A percentile compares a stretch with the other conserved stretches of the same genome.
These are phyloP conservation scores for Invenusta paracnida DNA, from an alignment of 2,888 invertebrate genomes.

Conservation along the genomic window DNA sequence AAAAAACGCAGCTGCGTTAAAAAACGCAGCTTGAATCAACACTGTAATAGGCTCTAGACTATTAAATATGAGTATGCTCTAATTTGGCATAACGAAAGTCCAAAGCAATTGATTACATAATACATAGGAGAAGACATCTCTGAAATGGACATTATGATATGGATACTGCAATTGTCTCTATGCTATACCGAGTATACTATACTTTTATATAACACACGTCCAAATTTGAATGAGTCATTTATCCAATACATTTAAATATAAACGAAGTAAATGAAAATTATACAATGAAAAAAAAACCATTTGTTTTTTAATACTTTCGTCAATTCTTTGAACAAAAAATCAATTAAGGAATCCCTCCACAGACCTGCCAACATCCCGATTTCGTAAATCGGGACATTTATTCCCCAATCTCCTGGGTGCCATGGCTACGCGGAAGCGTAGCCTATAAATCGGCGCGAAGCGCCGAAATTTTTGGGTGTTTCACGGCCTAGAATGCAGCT, in stretches of 20 bases:
- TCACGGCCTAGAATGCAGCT: constrained; percentile 14
- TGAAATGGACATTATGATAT: too few species aligned
- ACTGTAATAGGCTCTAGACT: too few species aligned
- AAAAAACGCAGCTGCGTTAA: too few species aligned
- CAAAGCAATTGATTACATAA: background rate
- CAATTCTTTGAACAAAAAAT: too few species aligned
- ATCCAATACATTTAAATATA: background rate
- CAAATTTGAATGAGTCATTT: too few species aligned
- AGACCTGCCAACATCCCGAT: too few species aligned
- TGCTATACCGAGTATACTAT: background rate
- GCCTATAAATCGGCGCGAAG: background rate
- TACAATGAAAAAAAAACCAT: too few species aligned
- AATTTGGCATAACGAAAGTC: background rate
- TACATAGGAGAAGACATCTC: too few species aligned
- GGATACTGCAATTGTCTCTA: background rate
- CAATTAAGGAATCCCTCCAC: too few species aligned
- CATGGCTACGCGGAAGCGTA: background rate
- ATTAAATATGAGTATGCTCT: too few species aligned
- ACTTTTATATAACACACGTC: background rate
- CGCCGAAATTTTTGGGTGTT: background rate
- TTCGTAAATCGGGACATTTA: background rate
- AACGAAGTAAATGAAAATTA: background rate
- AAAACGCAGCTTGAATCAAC: too few species aligned
- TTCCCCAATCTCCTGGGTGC: background rate
- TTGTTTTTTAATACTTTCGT: too few species aligned